Evolutionary conservation across 2,888 invertebrate species (phyloP), one percentile per base, ranked within the genome.

Genomic region (Sussaba pulchella): DNA sequence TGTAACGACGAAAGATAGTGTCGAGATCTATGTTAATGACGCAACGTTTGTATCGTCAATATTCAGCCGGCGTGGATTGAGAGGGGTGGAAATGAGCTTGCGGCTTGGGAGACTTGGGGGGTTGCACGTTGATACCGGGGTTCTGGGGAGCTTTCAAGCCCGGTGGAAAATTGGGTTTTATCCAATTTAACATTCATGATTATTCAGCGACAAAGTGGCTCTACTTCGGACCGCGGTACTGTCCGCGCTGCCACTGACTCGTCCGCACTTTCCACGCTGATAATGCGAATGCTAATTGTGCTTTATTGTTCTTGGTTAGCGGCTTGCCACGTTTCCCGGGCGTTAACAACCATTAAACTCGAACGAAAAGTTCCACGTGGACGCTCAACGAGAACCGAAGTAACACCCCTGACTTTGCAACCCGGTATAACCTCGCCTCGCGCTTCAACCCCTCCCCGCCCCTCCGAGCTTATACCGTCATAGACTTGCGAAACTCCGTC

Each of bases 251-350:
- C 26, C 0, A 12, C 47, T n/a, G 17, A 24, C 64, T 21, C 47
- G 17, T n/a, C 36, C 36, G 19, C 3, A 14, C 69, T 17, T 43
- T n/a, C 43, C 24, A 12, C 17, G 9, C 75, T 75, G 79, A 86
- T 83, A 85, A 86, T 88, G 87, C 86, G 87, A 88, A 88, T 87
- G 88, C 86, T 88, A 88, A 88, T 88, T 87, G 84, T 82, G 82
- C 78, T 83, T 83, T 85, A 87, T 87, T 87, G 86, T 85, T 83
- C 80, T 80, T 80, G 81, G 75, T 75, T 80, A 76, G 71, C 78
- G 64, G 71, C 78, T 50, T 67, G 64, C 69, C 81, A 72, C 82
- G 70, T 50, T 61, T 41, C n/a, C 26, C 64, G 63, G 54, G 81
- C 84, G 83, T 85, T 85, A 85, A 85, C 83, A 82, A 80, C 85